Base-by-base conservation (phyloP, 2,797 vertebrate genomes). In the Clarias laeviceps region DNA sequence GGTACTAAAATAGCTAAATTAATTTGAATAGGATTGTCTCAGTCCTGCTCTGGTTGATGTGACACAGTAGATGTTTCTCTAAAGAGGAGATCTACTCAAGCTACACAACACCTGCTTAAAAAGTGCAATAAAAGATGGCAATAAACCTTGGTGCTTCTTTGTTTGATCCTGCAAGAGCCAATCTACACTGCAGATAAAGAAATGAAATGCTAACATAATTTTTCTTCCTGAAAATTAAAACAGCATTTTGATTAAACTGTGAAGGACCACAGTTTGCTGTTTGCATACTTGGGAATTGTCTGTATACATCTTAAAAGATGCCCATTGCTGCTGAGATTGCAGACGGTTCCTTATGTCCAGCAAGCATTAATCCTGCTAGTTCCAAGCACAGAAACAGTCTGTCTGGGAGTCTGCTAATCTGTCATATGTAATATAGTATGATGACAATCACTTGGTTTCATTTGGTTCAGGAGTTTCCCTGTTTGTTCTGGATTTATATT, bases 81-180 rank as follows among this genome's bases (percentile, higher is more conserved):
- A 50, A 89, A 89, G 83, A 90, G 88, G 82, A 88, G 90, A 83
- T 91, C 93, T 91, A 91, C 92, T 93, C 90, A 90, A 54, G 91
- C 92, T 94, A 93, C 93, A 92, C 91, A 93, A 92, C 94, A 93
- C 94, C 93, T 92, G 94, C 94, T 95, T 95, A 93, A 87, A 93
- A 96, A 92, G 95, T 96, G 95, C 95, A 96, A 96, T 96, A 96
- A 96, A 96, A 93, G 90, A 94, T 93, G 94, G 93, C 94, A 96
- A 95, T 95, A 92, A 94, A 92, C 86, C 87, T 65, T 54, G 80
- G 78, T 9, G 15, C 34, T 56, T 86, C 14, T 29, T 66, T 90
- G 84, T 85, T 62, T 84, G 9, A 84, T 86, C 56, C 88, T 89
- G 83, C 4, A 83, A 45, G 54, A 66, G 37, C n/a, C 17, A 32